Evolutionary conservation across 2,797 vertebrate species (phyloP).

Genomic region (Ctenopoma multispine): DNA sequence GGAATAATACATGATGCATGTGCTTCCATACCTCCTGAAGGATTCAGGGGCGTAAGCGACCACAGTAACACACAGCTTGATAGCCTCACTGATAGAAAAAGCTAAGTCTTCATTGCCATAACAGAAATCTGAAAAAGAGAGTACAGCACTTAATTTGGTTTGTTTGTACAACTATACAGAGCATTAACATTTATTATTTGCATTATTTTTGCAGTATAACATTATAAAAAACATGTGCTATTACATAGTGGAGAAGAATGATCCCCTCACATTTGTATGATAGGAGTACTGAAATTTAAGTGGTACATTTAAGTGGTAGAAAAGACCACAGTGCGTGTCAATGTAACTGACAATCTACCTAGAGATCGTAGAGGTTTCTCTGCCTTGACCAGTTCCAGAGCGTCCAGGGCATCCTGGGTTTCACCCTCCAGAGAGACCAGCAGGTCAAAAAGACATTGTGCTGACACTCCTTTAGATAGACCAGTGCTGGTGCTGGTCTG

Average conservation of each 20-base stretch:
- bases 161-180: neutral
- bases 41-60: conserved; percentile 98
- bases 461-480: conserved; percentile 93
- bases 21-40: conserved; percentile 90
- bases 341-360: conserved; percentile 80
- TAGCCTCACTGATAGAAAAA: conserved; percentile 98
- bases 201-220: too few species aligned
- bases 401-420: conserved; percentile 92
- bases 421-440: conserved; percentile 96
- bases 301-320: neutral
- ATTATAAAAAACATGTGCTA: too few species aligned
- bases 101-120: conserved; percentile 97
- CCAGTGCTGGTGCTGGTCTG: conserved; percentile 87
- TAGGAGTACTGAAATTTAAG: neutral
- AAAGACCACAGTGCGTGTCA: too few species aligned
- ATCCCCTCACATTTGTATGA: too few species aligned
- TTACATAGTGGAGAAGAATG: too few species aligned
- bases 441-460: conserved; percentile 97
- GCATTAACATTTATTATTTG: too few species aligned
- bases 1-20: neutral
- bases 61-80: conserved; percentile 98
- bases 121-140: conserved; percentile 91
- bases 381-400: conserved; percentile 95
- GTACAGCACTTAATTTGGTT: neutral
- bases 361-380: conserved; percentile 97